Conservation (phyloP, 2,888 invertebrate species). For the Cephus runcator region DNA sequence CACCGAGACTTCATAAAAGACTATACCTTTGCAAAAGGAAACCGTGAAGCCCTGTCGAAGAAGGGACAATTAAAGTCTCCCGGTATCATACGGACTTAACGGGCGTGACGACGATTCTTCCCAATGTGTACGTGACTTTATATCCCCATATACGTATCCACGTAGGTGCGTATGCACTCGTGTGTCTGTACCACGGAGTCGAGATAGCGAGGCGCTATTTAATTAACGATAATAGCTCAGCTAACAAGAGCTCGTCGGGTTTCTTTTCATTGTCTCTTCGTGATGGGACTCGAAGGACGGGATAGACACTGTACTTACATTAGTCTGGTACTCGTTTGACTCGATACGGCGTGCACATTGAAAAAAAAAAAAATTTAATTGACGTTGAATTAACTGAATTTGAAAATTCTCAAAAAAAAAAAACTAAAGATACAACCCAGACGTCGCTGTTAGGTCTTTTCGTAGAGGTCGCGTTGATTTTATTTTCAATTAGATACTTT, state of each 20-base stretch:
- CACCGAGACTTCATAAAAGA: not conserved
- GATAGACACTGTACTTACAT: not conserved
- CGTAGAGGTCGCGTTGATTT: not conserved
- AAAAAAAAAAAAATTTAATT: not conserved
- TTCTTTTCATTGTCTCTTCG: slow-evolving; percentile 53
- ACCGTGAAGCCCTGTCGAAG: not conserved
- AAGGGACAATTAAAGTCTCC: not conserved
- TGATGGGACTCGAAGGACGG: slow-evolving; percentile 30
- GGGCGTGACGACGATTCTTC: not conserved
- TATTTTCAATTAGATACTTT: not conserved
- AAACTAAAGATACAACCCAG: not conserved
- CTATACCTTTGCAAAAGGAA: not conserved
- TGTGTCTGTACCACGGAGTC: slow-evolving; percentile 34
- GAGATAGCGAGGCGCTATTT: slow-evolving; percentile 48
- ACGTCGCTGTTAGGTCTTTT: not conserved
- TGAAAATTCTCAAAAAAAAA: not conserved
- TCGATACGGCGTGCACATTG: not conserved
- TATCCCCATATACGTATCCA: not conserved
- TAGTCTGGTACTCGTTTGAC: not conserved
- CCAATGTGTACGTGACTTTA: not conserved
- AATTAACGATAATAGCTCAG: slow-evolving; percentile 53
- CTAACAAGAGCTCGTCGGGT: slow-evolving; percentile 44
- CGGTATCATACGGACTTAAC: slow-evolving; percentile 1
- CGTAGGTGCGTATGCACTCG: slow-evolving; percentile 8
- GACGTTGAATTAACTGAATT: not conserved